Percentiles rank a stretch among this genome's conserved stretches.
phyloP scores from a whole-genome alignment of 2,888 invertebrate genomes.

The Drosophila basisetae region DNA sequence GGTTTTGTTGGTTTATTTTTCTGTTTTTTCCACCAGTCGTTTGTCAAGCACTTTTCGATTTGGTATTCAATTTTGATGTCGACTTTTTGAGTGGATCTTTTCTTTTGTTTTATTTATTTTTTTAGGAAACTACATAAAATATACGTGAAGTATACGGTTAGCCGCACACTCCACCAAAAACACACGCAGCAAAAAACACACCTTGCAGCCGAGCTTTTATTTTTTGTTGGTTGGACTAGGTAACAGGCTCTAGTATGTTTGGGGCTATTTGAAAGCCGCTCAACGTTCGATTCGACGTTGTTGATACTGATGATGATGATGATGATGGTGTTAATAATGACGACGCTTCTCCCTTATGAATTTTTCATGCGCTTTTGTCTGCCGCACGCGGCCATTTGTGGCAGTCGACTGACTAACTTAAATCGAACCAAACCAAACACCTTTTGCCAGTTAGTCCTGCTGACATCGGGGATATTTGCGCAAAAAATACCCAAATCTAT shows the following conservation, averaged over 20 bases:
- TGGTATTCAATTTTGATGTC: conserved; percentile 53
- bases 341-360: conserved; percentile 61
- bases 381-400: conserved; percentile 80
- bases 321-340: conserved; percentile 34
- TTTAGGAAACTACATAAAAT: conserved; percentile 55
- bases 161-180: conserved; percentile 36
- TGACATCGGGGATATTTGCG: conserved; percentile 16
- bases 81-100: conserved; percentile 6
- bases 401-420: conserved; percentile 79
- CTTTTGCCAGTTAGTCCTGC: conserved; percentile 67
- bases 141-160: conserved; percentile 54
- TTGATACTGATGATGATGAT: conserved; percentile 25
- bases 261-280: conserved; percentile 50
- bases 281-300: conserved; percentile 50
- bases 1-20: conserved; percentile 27
- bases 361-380: conserved; percentile 83
- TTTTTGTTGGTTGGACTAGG: conserved; percentile 17
- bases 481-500: not conserved
- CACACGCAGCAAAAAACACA: conserved; percentile 50
- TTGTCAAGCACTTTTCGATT: conserved; percentile 76
- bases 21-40: conserved; percentile 27
- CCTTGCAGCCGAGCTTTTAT: conserved; percentile 16
- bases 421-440: conserved; percentile 51
- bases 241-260: conserved; percentile 36
- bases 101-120: conserved; percentile 11